A percentile compares a stretch with the other conserved stretches of the same genome.
Conservation (phyloP, 2,797 vertebrate genomes). For the Gymnothorax reevesii region DNA sequence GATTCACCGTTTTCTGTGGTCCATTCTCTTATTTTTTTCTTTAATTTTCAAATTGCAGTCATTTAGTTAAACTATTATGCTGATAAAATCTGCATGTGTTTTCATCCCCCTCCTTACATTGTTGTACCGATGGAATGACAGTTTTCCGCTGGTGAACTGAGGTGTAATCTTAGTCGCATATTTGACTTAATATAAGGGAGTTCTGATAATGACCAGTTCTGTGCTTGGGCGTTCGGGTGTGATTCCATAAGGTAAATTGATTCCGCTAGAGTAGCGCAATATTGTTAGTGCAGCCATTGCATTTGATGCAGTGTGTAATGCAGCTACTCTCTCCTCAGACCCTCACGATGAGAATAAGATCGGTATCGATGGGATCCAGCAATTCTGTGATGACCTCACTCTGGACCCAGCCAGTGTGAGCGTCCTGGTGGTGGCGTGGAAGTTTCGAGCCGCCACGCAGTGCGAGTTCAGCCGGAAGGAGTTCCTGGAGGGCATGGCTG, state of each 20-base stretch:
- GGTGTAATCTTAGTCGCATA: not conserved
- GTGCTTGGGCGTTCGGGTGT: not conserved
- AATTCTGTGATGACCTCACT: conserved; percentile 92
- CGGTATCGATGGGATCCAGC: conserved; percentile 94
- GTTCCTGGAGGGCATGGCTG: conserved; percentile 95
- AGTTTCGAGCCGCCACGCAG: conserved; percentile 93
- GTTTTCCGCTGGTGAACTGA: not conserved
- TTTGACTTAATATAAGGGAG: not conserved
- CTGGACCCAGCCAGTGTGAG: conserved; percentile 92
- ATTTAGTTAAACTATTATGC: not conserved
- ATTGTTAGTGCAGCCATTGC: not conserved
- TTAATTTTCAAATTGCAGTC: not conserved
- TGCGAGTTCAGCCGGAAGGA: conserved; percentile 98
- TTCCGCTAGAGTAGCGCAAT: not conserved
- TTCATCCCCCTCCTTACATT: not conserved
- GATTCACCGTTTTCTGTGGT: not conserved
- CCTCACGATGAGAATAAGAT: conserved; percentile 98
- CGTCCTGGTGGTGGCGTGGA: conserved; percentile 94
- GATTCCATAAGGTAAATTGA: not conserved
- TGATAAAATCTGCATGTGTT: not conserved
- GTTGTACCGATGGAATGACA: not conserved
- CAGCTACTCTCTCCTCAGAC: conserved; percentile 67
- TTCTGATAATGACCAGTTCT: not conserved
- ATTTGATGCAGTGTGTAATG: not conserved
- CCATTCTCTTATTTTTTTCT: not conserved